Conservation (phyloP, 1,140 invertebrate species). For the Patella vulgata region DNA sequence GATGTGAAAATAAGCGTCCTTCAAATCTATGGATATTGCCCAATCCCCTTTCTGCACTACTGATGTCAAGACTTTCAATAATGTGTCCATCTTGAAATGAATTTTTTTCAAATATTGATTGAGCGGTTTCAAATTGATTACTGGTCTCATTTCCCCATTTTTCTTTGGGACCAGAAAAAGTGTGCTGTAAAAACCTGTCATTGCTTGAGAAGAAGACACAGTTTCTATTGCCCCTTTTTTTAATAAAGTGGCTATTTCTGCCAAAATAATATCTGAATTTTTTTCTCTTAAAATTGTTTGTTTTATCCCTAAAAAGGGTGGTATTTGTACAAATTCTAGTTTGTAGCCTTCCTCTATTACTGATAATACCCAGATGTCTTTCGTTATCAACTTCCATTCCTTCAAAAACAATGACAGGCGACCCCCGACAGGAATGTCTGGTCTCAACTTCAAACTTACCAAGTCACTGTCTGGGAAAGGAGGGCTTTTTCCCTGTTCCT, state of each 20-base stretch:
- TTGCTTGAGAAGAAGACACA: background rate
- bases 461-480: too few species aligned
- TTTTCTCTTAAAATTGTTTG: constrained; percentile 5
- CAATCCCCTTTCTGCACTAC: constrained; percentile 31
- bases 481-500: too few species aligned
- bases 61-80: constrained; percentile 26
- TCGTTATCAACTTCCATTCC: constrained; percentile 16
- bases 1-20: constrained; percentile 37
- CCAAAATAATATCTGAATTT: constrained; percentile 16
- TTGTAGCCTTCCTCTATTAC: constrained; percentile 22
- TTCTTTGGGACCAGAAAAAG: constrained; percentile 34
- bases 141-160: constrained; percentile 16
- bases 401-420: too few species aligned
- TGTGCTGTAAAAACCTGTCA: constrained; percentile 32
- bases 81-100: constrained; percentile 37
- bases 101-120: constrained; percentile 21
- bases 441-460: too few species aligned
- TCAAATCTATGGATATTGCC: constrained; percentile 25
- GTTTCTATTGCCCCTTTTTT: constrained; percentile 24
- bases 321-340: constrained; percentile 15
- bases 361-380: constrained; percentile 18
- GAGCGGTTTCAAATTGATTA: constrained; percentile 21
- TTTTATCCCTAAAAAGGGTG: constrained; percentile 5
- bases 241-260: constrained; percentile 22
- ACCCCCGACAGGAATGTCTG: too few species aligned